phyloP scores from a whole-genome alignment of 2,113 vertebrate genomes.

The Oncorhynchus kisutch region DNA sequence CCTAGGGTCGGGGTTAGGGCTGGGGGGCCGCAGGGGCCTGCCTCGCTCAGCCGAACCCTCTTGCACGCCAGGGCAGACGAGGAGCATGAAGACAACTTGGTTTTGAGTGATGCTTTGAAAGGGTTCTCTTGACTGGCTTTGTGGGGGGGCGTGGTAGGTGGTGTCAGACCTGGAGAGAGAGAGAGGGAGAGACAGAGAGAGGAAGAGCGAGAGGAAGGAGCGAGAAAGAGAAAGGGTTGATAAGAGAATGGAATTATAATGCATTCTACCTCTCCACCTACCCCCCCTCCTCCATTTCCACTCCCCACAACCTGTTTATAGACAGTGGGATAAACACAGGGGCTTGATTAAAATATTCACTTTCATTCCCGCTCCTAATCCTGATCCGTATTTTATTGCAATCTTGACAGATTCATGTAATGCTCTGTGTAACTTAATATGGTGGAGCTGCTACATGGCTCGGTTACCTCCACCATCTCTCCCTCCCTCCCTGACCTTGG shows the following conservation, averaged over 20 bases:
- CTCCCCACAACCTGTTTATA: constrained; percentile 57
- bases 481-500: constrained; percentile 66
- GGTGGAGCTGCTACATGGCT: constrained; percentile 55
- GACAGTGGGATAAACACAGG: constrained; percentile 50
- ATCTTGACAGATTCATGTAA: constrained; percentile 77
- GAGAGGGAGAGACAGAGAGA: constrained; percentile 28
- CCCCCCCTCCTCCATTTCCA: constrained; percentile 27
- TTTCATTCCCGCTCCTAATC: constrained; percentile 66
- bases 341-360: constrained; percentile 75
- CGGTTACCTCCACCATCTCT: constrained; percentile 48
- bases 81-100: constrained; percentile 94
- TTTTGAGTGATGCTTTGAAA: constrained; percentile 96
- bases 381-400: constrained; percentile 73
- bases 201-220: constrained; percentile 4
- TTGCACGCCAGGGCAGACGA: constrained; percentile 85
- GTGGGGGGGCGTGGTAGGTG: constrained; percentile 99
- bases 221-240: constrained; percentile 14
- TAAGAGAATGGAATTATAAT: constrained; percentile 59
- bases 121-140: constrained; percentile 98
- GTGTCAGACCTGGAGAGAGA: constrained; percentile 89
- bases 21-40: constrained; percentile 72
- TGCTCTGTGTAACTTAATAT: constrained; percentile 73
- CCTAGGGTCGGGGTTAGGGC: constrained; percentile 64
- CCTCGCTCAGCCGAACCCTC: constrained; percentile 87
- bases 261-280: constrained; percentile 32